Base-by-base conservation (phyloP, 2,113 vertebrate genomes). In the Apteryx owenii region DNA sequence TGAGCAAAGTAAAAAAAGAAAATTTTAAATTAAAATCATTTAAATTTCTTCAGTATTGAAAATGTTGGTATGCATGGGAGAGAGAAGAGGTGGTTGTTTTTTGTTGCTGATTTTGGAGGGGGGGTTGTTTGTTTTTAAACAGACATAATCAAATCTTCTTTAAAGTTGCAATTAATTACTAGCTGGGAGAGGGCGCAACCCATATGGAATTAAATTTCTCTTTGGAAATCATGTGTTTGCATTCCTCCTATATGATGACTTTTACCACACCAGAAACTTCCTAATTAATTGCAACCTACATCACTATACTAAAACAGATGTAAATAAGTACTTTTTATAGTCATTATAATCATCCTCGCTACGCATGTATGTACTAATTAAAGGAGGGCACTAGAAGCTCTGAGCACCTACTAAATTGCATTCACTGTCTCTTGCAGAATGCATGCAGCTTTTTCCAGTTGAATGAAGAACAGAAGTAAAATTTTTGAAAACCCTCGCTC, bases 191-290 rank as follows among this genome's bases (percentile, higher is more conserved):
- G 48, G 88, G 79, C 85, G 95, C 96, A 98, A 97, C 90, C 97
- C 98, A 98, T 98, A 97, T 98, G 98, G 98, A 98, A 98, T 96
- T 97, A 97, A 98, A 98, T 95, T 91, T 97, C 96, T 97, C 97
- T 97, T 98, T 98, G 98, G 98, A 98, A 98, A 98, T 98, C 96
- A 98, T 98, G 92, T 98, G 98, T 98, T 98, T 98, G 98, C 98
- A 98, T 98, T 98, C 98, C 95, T 98, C 90, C 88, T 98, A 90
- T 98, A 98, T 98, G 98, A 98, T 98, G 98, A 98, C 97, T 98
- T 97, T 98, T 98, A 98, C 98, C 98, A 98, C 98, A 99, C 97
- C 89, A 98, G 97, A 98, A 98, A 96, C 98, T 97, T 97, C 93
- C 92, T 98, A 98, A 99, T 99, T 98, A 98, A 98, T 98, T 98